Base-by-base conservation (phyloP, 2,113 vertebrate genomes). In the Synchiropus splendidus region DNA sequence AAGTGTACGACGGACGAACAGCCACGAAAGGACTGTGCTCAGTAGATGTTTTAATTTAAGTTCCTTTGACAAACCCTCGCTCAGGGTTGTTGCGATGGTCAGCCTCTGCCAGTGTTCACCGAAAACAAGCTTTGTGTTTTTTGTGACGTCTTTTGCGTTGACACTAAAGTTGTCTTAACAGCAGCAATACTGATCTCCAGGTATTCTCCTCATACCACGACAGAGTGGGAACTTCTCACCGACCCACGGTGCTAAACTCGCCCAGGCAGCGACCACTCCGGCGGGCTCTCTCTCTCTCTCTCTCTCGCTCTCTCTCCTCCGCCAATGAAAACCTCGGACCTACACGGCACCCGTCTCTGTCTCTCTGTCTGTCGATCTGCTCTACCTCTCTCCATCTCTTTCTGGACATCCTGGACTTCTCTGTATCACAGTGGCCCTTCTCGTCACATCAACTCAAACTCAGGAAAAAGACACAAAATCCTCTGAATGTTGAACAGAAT, bases 1-100 rank as follows among this genome's bases (percentile, higher is more conserved):
- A 98, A 98, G 85, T 98, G 95, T 88, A 98, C 95, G 43, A 98
- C 95, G 36, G 94, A 98, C 18, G 95, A 98, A 80, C 95, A 95
- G 63, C 95, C 95, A 44, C 87, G 90, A 74, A 97, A 90, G 84
- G 95, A 98, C 80, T 92, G 86, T 51, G 81, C 89, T 74, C 86
- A 91, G 83, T 86, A 84, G 74, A 61, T 40, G 35, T 18, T 58
- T 21, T 48, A 43, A 84, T 83, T 76, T 64, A 59, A 62, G 61
- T 49, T 69, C 66, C 62, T 75, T 60, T 70, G 81, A 85, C 86
- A 83, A 60, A 58, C 77, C 86, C 78, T 71, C 45, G 46, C 48
- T 71, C 33, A 58, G 84, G 81, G 81, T 71, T 69, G 80, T 85
- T 86, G 83, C 82, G 77, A 81, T 67, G 62, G 80, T 88, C 88